Conservation (phyloP, 2,888 invertebrate species). For the Drosophila nr. fundita region DNA sequence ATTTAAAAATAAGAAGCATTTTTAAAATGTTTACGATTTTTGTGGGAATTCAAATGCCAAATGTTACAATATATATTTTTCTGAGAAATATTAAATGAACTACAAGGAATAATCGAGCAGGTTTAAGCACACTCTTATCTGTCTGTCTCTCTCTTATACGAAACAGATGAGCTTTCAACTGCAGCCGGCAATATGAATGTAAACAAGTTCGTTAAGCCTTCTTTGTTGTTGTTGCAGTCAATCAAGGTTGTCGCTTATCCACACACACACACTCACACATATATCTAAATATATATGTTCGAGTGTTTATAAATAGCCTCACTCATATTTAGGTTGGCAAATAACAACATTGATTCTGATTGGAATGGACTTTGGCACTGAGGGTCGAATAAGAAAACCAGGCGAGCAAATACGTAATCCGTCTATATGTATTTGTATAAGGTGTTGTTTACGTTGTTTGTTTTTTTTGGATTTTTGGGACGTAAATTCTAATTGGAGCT, state of each 20-base stretch:
- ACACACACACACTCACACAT: slow-evolving; percentile 7
- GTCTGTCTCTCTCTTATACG: not conserved
- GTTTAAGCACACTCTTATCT: not conserved
- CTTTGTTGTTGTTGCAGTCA: slow-evolving; percentile 62
- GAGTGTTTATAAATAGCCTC: slow-evolving; percentile 48
- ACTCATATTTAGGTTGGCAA: slow-evolving; percentile 23
- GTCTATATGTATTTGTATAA: not conserved
- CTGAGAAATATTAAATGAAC: not conserved
- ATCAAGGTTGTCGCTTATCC: slow-evolving; percentile 62
- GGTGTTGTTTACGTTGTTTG: slow-evolving; percentile 16
- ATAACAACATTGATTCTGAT: slow-evolving; percentile 21
- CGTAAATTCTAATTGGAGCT: slow-evolving; percentile 35
- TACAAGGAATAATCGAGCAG: not conserved
- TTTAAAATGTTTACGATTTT: too few relatives aligned
- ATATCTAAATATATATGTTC: slow-evolving; percentile 12
- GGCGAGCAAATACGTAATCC: not conserved
- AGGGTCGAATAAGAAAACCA: not conserved
- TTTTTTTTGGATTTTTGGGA: not conserved
- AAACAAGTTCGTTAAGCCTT: slow-evolving; percentile 77
- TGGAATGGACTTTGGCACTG: slow-evolving; percentile 57
- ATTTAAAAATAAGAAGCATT: too few relatives aligned
- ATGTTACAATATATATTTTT: not conserved
- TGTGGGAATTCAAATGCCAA: not conserved
- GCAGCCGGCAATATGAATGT: slow-evolving; percentile 67
- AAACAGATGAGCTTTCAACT: not conserved